Evolutionary conservation across 2,888 invertebrate genomes (phyloP), one percentile per base, ranked within the genome.

Genomic region (Eupeodes latifasciatus): DNA sequence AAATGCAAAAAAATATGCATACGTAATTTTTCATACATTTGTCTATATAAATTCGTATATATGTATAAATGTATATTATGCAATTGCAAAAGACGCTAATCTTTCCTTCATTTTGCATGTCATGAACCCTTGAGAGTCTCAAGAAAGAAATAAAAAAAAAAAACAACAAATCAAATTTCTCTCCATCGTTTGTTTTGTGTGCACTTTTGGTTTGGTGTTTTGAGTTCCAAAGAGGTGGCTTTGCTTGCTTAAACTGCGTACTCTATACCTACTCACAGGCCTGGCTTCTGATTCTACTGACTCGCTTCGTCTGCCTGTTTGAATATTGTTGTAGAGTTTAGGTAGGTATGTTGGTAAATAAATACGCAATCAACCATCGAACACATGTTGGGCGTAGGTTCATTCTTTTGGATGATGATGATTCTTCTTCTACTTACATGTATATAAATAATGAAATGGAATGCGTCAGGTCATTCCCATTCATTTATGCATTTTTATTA

Each of bases 31-130:
- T 40, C 14, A 36, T 36, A 61, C 36, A 61, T 7, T 7, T 40
- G 1, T 27, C 27, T 27, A 3, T 27, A 27, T 27, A 27, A 27
- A 27, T 27, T 1, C 3, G 27, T 27, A n/a, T 16, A 16, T 59
- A 27, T 27, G 27, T 27, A 27, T 27, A 27, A 27, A 27, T 27
- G 14, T 11, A 34, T 36, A 85, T 86, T 86, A 86, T 82, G 86
- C 86, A 86, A 86, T 49, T 82, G 55, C 14, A 9, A 27, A 82
- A 61, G 53, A 44, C 69, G 71, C 66, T 74, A 67, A 74, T 79
- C 72, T 71, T 71, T 55, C 19, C 72, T 6, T 49, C 36, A 57
- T 44, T 83, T 83, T 12, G 12, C 82, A 66, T 66, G 76, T 27
- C 47, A 72, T 57, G 57, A 72, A 72, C 57, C 57, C 27, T 72